Evolutionary conservation across 2,113 vertebrate species (phyloP).

Genomic region (Athene noctua): DNA sequence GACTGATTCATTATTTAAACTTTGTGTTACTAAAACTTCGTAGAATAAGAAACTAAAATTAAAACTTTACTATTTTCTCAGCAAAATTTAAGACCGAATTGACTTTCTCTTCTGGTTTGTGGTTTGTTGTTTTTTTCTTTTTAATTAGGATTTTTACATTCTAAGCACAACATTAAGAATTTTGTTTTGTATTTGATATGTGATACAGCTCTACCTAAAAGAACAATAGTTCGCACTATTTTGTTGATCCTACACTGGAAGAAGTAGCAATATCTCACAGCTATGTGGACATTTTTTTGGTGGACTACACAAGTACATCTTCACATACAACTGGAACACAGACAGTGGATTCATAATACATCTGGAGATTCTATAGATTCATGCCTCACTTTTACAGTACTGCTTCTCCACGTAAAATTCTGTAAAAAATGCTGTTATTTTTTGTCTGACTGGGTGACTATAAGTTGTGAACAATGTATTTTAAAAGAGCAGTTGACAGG

Average conservation of each 20-base stretch:
- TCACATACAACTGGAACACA: background rate
- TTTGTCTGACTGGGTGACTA: background rate
- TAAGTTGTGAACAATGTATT: background rate
- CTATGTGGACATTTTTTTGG: background rate
- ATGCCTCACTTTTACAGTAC: background rate
- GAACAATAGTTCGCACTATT: background rate
- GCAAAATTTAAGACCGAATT: background rate
- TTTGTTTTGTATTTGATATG: background rate
- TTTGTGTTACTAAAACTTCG: background rate
- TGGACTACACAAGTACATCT: background rate
- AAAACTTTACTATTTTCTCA: background rate
- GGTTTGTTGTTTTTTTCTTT: background rate
- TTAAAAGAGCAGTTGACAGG: background rate
- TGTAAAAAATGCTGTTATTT: background rate
- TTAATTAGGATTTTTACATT: background rate
- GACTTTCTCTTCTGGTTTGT: background rate
- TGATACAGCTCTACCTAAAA: background rate
- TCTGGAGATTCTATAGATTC: background rate
- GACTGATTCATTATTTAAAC: background rate
- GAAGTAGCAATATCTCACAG: background rate
- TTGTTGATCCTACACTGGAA: background rate
- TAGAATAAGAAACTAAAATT: background rate
- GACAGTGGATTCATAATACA: background rate
- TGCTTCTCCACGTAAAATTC: background rate
- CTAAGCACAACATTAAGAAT: background rate